phyloP scores from a whole-genome alignment of 2,113 vertebrate genomes.

The Meles meles region DNA sequence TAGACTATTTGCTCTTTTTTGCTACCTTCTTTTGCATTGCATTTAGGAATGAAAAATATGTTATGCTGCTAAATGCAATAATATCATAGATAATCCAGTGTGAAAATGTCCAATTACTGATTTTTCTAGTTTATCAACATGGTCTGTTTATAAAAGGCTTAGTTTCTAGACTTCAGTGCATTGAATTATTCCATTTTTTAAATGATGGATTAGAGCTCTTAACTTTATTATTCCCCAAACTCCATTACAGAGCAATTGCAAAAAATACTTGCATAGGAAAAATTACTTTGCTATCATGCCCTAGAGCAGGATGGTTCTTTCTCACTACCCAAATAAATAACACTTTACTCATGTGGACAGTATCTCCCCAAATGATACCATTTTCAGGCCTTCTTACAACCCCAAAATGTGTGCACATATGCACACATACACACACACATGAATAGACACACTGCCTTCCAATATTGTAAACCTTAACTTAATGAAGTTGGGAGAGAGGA shows the following conservation, averaged over 20 bases:
- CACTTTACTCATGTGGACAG: neutral
- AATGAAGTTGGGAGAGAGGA: neutral
- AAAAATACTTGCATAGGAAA: constrained; percentile 46
- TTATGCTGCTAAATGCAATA: constrained; percentile 39
- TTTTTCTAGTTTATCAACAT: constrained; percentile 61
- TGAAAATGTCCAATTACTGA: constrained; percentile 51
- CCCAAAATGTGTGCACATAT: neutral
- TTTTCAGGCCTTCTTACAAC: neutral
- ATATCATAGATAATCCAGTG: constrained; percentile 43
- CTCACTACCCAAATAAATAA: neutral
- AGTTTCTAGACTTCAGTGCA: constrained; percentile 47
- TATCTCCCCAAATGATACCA: neutral
- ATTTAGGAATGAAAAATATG: constrained; percentile 58
- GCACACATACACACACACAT: rapidly evolving
- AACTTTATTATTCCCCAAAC: constrained; percentile 47
- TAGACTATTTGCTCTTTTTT: constrained; percentile 7
- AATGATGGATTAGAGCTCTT: constrained; percentile 49
- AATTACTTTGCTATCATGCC: neutral
- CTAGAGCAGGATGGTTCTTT: neutral
- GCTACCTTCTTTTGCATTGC: constrained; percentile 30
- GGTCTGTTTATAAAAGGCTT: constrained; percentile 53
- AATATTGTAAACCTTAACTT: neutral
- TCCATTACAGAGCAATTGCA: constrained; percentile 23
- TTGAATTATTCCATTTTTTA: constrained; percentile 60
- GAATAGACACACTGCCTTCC: neutral